Evolutionary conservation across 2,797 vertebrate genomes (phyloP), one percentile per base, ranked within the genome.

Genomic region (Myiotriccus ornatus): DNA sequence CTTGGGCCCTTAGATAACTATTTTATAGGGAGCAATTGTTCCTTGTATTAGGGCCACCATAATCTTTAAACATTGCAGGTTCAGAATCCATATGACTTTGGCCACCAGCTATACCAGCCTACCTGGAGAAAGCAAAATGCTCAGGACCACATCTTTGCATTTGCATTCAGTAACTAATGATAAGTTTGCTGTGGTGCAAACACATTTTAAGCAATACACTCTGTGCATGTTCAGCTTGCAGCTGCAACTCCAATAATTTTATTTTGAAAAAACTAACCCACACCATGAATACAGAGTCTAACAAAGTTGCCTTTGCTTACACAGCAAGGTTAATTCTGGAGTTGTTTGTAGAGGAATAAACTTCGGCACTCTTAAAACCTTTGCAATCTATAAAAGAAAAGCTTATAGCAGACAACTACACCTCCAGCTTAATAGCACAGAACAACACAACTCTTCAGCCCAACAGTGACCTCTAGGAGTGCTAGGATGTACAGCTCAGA

Each of bases 391-490:
- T 52, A 47, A 81, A 67, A 82, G 37, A 49, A 81, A 89, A 89
- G 44, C 64, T 84, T 43, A 39, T 2, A 76, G 79, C 41, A 86
- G 65, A 82, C 64, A 76, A 41, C 32, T 59, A 24, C 16, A 49
- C 82, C 70, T 84, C 67, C 80, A 90, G 44, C 13, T 84, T 76
- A 63, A 47, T 0, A 67, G 53, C 87, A 94, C 64, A 55, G 53
- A 84, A 14, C n/a, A 57, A 7, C 30, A 37, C 53, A 57, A 43
- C 73, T 68, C 53, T 35, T 39, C 2, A 92, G 82, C 62, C 79
- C 93, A 85, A 73, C 53, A 86, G 87, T 77, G 95, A 86, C 91
- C 89, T 84, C 87, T 60, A 91, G 79, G 87, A 92, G 65, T 11
- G 46, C 19, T 0, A 5, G 60, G 67, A n/a, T 46, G 77, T n/a